Conservation (phyloP, 2,797 vertebrate species). For the Meriones psammophilus region DNA sequence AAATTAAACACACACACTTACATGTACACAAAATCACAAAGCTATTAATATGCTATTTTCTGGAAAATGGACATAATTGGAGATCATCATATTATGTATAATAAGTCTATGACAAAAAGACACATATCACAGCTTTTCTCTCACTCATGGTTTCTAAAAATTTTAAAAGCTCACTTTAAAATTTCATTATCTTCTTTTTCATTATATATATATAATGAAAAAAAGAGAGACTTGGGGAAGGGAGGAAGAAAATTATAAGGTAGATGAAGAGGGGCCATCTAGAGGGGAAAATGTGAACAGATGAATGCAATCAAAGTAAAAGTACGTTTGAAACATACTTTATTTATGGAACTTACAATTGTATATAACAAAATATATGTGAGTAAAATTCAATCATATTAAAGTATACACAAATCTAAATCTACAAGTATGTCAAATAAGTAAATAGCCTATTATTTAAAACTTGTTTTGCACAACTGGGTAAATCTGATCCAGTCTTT, state of each 20-base stretch:
- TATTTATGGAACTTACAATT: neutral
- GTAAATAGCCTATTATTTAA: neutral
- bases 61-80: neutral
- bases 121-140: neutral
- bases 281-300: neutral
- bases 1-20: neutral
- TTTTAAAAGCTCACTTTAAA: too few species aligned
- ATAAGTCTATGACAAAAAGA: neutral
- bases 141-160: neutral
- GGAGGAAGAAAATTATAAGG: neutral
- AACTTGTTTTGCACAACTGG: neutral
- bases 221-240: neutral
- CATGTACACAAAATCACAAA: neutral
- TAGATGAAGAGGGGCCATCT: neutral
- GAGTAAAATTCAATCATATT: neutral
- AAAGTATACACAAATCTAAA: neutral
- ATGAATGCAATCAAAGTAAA: neutral
- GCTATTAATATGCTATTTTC: neutral
- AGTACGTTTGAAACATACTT: neutral
- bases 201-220: neutral
- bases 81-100: neutral
- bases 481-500: neutral
- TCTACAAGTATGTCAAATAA: neutral
- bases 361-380: neutral
- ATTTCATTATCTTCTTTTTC: too few species aligned